These are phyloP conservation scores for Cuculus canorus DNA, from an alignment of 2,797 vertebrate species.

Conservation along the genomic window DNA sequence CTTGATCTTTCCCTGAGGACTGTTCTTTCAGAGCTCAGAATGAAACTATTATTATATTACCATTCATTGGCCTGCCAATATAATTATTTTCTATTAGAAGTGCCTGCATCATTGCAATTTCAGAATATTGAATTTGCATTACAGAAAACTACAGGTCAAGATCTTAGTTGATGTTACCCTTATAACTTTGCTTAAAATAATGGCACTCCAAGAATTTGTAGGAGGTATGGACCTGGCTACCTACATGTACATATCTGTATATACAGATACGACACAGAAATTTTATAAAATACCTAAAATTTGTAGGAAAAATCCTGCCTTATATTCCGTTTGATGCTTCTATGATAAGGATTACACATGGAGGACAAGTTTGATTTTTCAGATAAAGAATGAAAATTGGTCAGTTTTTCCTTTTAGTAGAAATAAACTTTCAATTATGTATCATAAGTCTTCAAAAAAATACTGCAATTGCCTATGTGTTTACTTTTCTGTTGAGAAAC, in stretches of 20 bases:
- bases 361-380: constrained; percentile 30
- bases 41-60: constrained; percentile 36
- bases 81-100: constrained; percentile 36
- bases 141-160: background rate
- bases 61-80: background rate
- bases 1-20: constrained; percentile 34
- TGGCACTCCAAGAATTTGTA: background rate
- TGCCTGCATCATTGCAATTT: background rate
- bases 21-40: constrained; percentile 9
- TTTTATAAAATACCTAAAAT: background rate
- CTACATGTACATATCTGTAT: background rate
- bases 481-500: constrained; percentile 40
- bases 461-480: constrained; percentile 15
- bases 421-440: constrained; percentile 52
- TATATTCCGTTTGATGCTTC: constrained; percentile 22
- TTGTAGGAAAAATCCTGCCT: background rate
- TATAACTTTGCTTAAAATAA: background rate
- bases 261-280: background rate
- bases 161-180: background rate
- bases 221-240: background rate
- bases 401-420: constrained; percentile 51
- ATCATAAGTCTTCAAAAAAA: constrained; percentile 46
- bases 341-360: background rate
- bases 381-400: constrained; percentile 22
- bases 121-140: constrained; percentile 23